A percentile compares a stretch with the other conserved stretches of the same genome.
Conservation (phyloP, 2,888 invertebrate species). For the Shargacucullia verbasci region DNA sequence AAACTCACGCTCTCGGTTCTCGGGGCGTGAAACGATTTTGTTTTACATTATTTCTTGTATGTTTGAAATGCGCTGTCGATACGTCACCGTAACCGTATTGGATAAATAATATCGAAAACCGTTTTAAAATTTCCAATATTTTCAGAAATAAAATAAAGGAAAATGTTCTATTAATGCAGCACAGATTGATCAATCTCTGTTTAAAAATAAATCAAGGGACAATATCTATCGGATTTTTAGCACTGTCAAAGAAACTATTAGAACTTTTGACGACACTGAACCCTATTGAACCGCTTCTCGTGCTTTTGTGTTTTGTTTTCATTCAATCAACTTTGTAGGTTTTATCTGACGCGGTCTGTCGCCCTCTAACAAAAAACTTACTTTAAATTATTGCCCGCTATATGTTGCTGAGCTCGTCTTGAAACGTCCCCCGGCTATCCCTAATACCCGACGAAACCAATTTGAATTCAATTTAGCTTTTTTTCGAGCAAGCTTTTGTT, state of each 20-base stretch:
- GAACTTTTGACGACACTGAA: conserved; percentile 8
- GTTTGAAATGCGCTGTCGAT: conserved; percentile 58
- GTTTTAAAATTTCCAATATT: conserved; percentile 1
- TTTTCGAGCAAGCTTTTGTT: conserved; percentile 88
- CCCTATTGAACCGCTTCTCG: conserved; percentile 1
- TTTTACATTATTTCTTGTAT: conserved; percentile 62
- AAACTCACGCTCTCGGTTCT: conserved; percentile 51
- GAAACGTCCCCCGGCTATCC: conserved; percentile 85
- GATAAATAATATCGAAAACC: conserved; percentile 39
- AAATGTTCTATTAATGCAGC: not conserved
- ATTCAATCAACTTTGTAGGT: conserved; percentile 74
- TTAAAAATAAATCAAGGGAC: conserved; percentile 5
- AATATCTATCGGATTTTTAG: not conserved
- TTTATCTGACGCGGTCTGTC: conserved; percentile 75
- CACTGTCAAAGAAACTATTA: no score
- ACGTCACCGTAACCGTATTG: conserved; percentile 43
- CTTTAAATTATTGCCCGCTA: conserved; percentile 83
- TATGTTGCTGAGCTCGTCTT: conserved; percentile 78
- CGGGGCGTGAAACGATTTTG: conserved; percentile 63
- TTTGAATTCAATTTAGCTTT: conserved; percentile 89
- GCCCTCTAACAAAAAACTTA: conserved; percentile 81
- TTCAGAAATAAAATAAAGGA: not conserved
- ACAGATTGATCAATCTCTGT: not conserved
- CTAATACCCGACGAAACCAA: conserved; percentile 89
- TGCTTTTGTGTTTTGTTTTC: conserved; percentile 66